Evolutionary conservation across 2,888 invertebrate species (phyloP).

Genomic region (Oxytorus armatus): DNA sequence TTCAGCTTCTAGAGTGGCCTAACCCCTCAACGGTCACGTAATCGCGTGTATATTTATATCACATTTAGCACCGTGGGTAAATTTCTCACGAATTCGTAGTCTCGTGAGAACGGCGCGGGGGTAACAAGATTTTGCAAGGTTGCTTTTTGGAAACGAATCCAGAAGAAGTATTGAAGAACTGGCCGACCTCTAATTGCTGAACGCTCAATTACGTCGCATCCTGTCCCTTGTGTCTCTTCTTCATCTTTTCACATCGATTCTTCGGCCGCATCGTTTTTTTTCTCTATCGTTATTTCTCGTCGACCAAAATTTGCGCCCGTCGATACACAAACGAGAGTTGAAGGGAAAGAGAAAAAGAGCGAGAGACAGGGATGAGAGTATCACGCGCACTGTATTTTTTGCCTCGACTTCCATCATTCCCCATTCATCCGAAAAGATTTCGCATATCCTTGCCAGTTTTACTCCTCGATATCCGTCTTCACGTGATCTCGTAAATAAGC

Average conservation of each 20-base stretch:
- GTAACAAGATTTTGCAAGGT: slow-evolving; percentile 17
- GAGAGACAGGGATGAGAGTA: too few species aligned
- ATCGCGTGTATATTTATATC: not conserved
- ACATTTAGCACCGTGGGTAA: not conserved
- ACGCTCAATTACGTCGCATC: slow-evolving; percentile 67
- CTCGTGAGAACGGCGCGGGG: slow-evolving; percentile 47
- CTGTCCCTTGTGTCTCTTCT: slow-evolving; percentile 65
- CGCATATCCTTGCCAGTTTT: slow-evolving; percentile 27
- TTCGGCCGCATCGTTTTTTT: slow-evolving; percentile 55
- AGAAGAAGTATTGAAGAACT: slow-evolving; percentile 52
- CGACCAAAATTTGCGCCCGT: slow-evolving; percentile 64
- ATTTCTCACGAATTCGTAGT: slow-evolving; percentile 41
- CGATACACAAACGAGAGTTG: slow-evolving; percentile 41
- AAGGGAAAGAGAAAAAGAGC: slow-evolving; percentile 46
- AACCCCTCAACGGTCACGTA: too few species aligned
- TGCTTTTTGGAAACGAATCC: slow-evolving; percentile 48
- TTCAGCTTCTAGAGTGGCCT: too few species aligned
- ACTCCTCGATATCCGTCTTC: slow-evolving; percentile 46
- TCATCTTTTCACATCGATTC: slow-evolving; percentile 46
- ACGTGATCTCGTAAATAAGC: slow-evolving; percentile 62
- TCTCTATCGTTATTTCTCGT: slow-evolving; percentile 53
- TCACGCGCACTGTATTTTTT: not conserved
- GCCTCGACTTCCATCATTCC: slow-evolving; percentile 21
- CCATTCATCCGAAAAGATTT: slow-evolving; percentile 26
- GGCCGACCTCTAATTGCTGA: slow-evolving; percentile 63